Conservation (phyloP, 2,113 vertebrate species). For the Oryzias woworae region DNA sequence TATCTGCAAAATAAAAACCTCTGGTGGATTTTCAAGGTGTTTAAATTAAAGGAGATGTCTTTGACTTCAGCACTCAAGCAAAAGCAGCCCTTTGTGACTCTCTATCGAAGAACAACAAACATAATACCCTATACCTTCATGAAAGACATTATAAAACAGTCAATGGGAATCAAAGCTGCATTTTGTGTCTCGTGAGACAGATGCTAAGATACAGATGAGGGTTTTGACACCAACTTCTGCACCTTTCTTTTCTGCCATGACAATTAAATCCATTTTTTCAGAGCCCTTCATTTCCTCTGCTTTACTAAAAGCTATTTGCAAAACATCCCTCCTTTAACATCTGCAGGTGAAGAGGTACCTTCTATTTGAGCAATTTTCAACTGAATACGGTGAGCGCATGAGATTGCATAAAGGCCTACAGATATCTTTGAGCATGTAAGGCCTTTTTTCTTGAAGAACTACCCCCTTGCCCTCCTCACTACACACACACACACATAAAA, state of each 20-base stretch:
- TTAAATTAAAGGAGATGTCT: conserved; percentile 28
- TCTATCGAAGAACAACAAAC: conserved; percentile 10
- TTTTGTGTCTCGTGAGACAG: conserved; percentile 39
- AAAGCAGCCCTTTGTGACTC: conserved; percentile 8
- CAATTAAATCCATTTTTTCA: conserved; percentile 37
- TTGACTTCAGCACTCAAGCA: conserved; percentile 14
- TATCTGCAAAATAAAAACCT: background rate
- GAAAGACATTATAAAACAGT: background rate
- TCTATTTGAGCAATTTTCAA: too few species aligned
- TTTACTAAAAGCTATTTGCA: conserved; percentile 7
- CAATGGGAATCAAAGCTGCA: too few species aligned
- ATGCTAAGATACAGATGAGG: conserved; percentile 44
- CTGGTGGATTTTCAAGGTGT: conserved; percentile 22
- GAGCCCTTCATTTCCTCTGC: conserved; percentile 12
- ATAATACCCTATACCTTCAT: conserved; percentile 7
- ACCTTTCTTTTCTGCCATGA: conserved; percentile 47
- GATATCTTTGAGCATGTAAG: too few species aligned
- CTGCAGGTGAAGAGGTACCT: background rate
- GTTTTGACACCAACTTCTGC: conserved; percentile 44
- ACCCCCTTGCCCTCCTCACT: too few species aligned
- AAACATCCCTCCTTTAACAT: conserved; percentile 12
- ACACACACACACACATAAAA: too few species aligned
- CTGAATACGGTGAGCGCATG: too few species aligned
- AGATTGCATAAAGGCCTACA: too few species aligned
- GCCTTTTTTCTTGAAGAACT: too few species aligned